These are phyloP conservation scores for Hedya salicella DNA, from an alignment of 2,888 invertebrate genomes.

Conservation along the genomic window DNA sequence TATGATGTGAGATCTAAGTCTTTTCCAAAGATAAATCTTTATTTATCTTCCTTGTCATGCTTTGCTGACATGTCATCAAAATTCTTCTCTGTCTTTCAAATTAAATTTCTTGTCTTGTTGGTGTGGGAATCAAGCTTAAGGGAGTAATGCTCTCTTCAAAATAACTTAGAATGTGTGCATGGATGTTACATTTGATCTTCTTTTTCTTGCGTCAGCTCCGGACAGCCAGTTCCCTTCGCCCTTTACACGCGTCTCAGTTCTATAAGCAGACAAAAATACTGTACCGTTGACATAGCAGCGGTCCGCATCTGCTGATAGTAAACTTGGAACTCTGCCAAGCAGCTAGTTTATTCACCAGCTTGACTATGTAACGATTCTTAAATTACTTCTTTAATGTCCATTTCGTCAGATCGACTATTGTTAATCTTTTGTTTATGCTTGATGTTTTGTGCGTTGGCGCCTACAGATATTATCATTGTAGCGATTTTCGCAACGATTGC, in stretches of 20 bases:
- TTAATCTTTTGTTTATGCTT: conserved; percentile 19
- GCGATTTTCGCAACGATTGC: neutral
- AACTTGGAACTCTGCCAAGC: conserved; percentile 30
- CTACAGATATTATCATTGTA: neutral
- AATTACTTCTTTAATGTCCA: conserved; percentile 37
- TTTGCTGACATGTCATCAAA: too few species aligned
- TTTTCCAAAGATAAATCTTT: too few species aligned
- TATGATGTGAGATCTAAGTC: too few species aligned
- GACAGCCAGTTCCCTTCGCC: neutral
- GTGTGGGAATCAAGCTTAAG: too few species aligned
- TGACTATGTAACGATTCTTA: conserved; percentile 32
- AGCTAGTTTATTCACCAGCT: conserved; percentile 27
- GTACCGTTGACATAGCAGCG: conserved; percentile 37
- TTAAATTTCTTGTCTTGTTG: too few species aligned
- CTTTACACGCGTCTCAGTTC: conserved; percentile 21
- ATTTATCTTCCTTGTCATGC: too few species aligned
- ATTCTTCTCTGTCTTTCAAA: too few species aligned
- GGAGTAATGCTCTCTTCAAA: too few species aligned
- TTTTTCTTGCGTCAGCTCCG: too few species aligned
- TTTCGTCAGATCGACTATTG: conserved; percentile 14
- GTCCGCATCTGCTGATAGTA: conserved; percentile 33
- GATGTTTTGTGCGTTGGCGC: conserved; percentile 8
- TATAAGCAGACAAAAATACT: conserved; percentile 38
- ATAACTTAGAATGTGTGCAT: too few species aligned
- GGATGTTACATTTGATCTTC: too few species aligned